Conservation (phyloP, 2,113 vertebrate genomes). For the Psophia crepitans region DNA sequence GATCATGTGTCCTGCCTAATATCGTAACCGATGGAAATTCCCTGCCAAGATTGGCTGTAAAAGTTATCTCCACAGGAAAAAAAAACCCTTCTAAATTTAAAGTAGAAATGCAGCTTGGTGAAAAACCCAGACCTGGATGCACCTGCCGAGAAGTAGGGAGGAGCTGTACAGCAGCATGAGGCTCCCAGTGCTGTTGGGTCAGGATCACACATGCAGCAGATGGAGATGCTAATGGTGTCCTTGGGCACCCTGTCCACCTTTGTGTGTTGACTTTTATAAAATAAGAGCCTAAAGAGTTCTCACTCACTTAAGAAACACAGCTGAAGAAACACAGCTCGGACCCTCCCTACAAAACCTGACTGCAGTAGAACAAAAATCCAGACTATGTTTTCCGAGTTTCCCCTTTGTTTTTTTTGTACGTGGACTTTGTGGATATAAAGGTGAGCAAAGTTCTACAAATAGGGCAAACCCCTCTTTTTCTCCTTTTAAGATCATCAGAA, state of each 20-base stretch:
- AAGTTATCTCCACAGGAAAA: neutral
- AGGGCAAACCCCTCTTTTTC: neutral
- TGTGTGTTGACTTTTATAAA: accelerated
- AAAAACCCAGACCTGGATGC: neutral
- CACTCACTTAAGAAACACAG: neutral
- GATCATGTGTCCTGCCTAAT: neutral
- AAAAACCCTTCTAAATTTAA: neutral
- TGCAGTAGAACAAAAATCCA: neutral
- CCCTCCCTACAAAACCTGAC: neutral
- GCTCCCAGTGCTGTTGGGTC: accelerated
- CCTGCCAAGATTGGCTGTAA: neutral
- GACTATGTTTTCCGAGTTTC: neutral
- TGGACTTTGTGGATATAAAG: neutral
- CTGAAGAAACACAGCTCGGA: neutral
- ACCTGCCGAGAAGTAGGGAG: neutral
- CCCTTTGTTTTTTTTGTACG: accelerated
- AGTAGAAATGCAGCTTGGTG: neutral
- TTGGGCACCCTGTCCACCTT: neutral
- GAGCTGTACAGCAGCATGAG: neutral
- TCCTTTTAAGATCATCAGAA: neutral
- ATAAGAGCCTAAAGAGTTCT: neutral
- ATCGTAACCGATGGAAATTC: neutral
- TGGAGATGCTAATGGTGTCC: neutral
- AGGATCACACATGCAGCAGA: accelerated
- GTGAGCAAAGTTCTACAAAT: neutral